Evolutionary conservation across 2,888 invertebrate genomes (phyloP).

Genomic region (Lithophane semibrunnea): DNA sequence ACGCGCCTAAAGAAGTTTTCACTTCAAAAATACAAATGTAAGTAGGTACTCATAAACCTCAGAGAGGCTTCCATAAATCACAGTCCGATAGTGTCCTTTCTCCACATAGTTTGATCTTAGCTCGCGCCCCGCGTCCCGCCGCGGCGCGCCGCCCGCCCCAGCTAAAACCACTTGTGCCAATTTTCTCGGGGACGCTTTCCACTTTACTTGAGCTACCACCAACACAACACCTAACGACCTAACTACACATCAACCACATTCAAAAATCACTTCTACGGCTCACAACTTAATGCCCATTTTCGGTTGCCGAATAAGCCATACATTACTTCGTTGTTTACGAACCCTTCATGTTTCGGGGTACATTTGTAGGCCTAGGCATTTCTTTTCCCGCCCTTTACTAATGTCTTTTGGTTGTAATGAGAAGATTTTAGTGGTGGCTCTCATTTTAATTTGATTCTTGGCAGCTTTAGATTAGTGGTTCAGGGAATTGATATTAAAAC

Average conservation of each 20-base stretch:
- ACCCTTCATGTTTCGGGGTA: slow-evolving; percentile 78
- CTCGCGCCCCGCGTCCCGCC: slow-evolving; percentile 74
- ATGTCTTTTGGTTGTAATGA: slow-evolving; percentile 88
- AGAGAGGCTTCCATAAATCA: slow-evolving; percentile 51
- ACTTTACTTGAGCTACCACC: slow-evolving; percentile 87
- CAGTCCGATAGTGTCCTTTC: slow-evolving; percentile 40
- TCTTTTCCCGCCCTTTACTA: slow-evolving; percentile 86
- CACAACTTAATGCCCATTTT: slow-evolving; percentile 75
- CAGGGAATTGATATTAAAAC: slow-evolving; percentile 68
- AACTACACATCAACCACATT: slow-evolving; percentile 72
- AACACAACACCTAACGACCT: slow-evolving; percentile 75
- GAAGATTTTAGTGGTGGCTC: slow-evolving; percentile 84
- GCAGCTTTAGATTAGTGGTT: slow-evolving; percentile 75
- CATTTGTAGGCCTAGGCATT: slow-evolving; percentile 86
- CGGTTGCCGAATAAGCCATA: slow-evolving; percentile 57
- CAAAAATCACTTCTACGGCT: slow-evolving; percentile 73
- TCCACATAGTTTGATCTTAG: slow-evolving; percentile 66
- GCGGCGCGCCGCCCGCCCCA: slow-evolving; percentile 79
- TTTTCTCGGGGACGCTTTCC: slow-evolving; percentile 89
- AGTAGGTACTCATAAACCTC: slow-evolving; percentile 30
- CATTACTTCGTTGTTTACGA: slow-evolving; percentile 58
- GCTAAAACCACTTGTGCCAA: slow-evolving; percentile 91
- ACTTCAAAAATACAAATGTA: background rate
- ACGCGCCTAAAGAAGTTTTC: too few relatives aligned
- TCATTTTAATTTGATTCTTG: slow-evolving; percentile 83